A percentile compares a stretch with the other conserved stretches of the same genome.
Conservation (phyloP, 2,888 invertebrate species). For the Eilema caniola region DNA sequence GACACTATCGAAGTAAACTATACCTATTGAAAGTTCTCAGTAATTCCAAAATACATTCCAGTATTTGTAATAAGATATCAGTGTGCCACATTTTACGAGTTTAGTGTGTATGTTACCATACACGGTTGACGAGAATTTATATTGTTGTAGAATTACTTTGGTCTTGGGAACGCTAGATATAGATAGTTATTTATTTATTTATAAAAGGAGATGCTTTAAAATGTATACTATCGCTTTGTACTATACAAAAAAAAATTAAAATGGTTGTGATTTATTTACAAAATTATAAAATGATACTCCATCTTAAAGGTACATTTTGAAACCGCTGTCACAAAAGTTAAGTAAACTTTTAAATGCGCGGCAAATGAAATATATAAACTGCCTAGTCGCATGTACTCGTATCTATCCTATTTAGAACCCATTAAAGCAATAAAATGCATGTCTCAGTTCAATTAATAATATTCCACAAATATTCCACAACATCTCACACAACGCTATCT, state of each 20-base stretch:
- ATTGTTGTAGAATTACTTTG: slow-evolving; percentile 34
- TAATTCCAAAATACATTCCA: slow-evolving; percentile 42
- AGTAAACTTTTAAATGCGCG: no score
- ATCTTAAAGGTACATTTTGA: no score
- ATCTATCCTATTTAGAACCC: no score
- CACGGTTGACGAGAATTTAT: slow-evolving; percentile 41
- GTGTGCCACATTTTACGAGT: slow-evolving; percentile 48
- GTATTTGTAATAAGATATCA: slow-evolving; percentile 38
- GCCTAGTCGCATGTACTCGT: no score
- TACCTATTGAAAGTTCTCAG: slow-evolving; percentile 20
- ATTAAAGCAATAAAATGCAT: no score
- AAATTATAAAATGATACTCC: neutral
- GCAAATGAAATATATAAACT: no score
- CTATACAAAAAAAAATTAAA: neutral
- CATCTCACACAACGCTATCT: no score
- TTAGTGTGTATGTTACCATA: slow-evolving; percentile 32
- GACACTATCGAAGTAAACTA: slow-evolving; percentile 8
- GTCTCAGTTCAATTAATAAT: no score
- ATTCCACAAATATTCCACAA: no score
- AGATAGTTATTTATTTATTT: slow-evolving; percentile 20
- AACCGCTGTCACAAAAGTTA: no score
- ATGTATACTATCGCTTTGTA: neutral
- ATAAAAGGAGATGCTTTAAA: neutral
- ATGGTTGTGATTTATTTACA: slow-evolving; percentile 1
- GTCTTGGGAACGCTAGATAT: slow-evolving; percentile 39